Evolutionary conservation across 1,140 invertebrate genomes (phyloP).

Genomic region (Drosophila auraria): DNA sequence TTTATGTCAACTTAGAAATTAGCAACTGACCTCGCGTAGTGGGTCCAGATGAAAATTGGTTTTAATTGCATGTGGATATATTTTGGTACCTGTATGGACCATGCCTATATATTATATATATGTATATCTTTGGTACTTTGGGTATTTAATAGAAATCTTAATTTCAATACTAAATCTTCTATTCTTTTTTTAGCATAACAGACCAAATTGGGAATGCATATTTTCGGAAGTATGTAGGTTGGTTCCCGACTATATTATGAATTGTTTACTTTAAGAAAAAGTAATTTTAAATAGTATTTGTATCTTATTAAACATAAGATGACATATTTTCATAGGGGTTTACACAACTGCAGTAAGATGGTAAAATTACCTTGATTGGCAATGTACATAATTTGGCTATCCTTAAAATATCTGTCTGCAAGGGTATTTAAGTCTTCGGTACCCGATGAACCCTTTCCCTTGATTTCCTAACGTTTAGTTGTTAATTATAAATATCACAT

Average conservation of each 20-base stretch:
- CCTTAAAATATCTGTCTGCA: constrained; percentile 23
- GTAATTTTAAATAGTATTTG: too few species aligned
- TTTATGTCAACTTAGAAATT: background rate
- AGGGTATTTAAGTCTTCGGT: constrained; percentile 42
- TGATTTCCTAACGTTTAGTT: background rate
- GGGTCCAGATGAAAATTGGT: background rate
- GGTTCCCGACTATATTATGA: background rate
- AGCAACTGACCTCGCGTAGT: background rate
- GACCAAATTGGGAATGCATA: background rate
- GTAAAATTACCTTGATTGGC: constrained; percentile 2
- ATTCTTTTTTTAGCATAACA: background rate
- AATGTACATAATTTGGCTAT: constrained; percentile 8
- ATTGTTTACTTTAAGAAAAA: background rate
- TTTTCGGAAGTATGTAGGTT: background rate
- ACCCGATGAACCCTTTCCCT: constrained; percentile 10
- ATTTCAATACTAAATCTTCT: background rate
- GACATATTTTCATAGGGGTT: background rate
- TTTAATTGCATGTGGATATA: background rate
- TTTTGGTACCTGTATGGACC: background rate
- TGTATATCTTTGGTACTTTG: background rate
- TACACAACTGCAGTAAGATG: constrained; percentile 7
- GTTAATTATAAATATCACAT: constrained; percentile 40
- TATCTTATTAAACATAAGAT: background rate
- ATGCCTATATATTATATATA: background rate
- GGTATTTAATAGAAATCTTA: background rate